Percentiles rank a stretch among this genome's conserved stretches.
These are phyloP conservation scores for Pedionomus torquatus DNA, from an alignment of 2,113 vertebrate genomes.

Conservation along the genomic window DNA sequence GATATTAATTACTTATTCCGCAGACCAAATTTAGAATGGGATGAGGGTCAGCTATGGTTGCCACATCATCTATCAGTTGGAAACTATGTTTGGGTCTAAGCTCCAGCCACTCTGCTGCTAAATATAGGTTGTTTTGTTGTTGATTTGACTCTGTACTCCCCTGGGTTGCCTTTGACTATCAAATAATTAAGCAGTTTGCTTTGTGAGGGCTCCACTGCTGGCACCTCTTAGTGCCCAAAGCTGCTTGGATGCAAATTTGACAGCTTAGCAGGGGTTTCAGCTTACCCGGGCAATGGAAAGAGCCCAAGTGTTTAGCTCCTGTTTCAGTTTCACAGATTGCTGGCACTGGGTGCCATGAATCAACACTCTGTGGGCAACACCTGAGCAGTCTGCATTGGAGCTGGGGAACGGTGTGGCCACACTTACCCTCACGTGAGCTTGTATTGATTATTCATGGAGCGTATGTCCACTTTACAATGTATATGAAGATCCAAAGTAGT, in stretches of 20 bases:
- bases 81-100: constrained; percentile 67
- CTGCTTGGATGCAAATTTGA: constrained; percentile 45
- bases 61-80: constrained; percentile 62
- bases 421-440: neutral
- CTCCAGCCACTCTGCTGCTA: constrained; percentile 39
- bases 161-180: constrained; percentile 38
- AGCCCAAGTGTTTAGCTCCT: constrained; percentile 41
- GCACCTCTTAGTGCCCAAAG: constrained; percentile 18
- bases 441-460: neutral
- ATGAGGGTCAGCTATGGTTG: constrained; percentile 41
- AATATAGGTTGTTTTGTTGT: constrained; percentile 59
- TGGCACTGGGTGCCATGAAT: constrained; percentile 28
- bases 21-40: constrained; percentile 65
- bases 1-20: constrained; percentile 52
- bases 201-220: constrained; percentile 25
- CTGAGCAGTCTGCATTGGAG: neutral
- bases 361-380: neutral
- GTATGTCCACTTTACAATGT: neutral
- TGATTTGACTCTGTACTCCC: constrained; percentile 25
- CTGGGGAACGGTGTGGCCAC: neutral
- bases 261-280: constrained; percentile 29
- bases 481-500: neutral
- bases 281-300: constrained; percentile 47
- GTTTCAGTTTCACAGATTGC: constrained; percentile 37
- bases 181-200: constrained; percentile 59